Base-by-base conservation (phyloP, 2,888 invertebrate species). In the Crematogaster levior region DNA sequence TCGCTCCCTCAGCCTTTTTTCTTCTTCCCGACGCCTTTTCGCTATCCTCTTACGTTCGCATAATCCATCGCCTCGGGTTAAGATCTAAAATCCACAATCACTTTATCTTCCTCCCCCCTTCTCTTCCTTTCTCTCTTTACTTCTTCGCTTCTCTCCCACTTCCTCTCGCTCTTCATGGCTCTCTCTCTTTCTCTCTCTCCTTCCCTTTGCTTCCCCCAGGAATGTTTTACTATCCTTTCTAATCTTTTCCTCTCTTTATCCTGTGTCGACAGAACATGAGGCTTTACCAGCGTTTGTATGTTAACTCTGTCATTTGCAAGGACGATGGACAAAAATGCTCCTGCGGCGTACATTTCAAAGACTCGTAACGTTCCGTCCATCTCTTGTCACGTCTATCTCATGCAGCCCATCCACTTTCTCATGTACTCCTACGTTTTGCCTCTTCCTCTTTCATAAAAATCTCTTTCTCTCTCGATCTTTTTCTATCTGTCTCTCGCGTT, bases 41-140 rank as follows among this genome's bases (percentile, higher is more conserved):
- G 46, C 63, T 56, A 82, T 84, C 66, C 85, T 21, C 37, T 83
- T 79, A 72, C 70, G 81, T 79, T 1, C 81, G 82, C 81, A 83
- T 87, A 88, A 86, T 87, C 84, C 74, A 86, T 85, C 79, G 88
- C 85, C 80, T 53, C 48, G 27, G 81, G 89, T 81, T 84, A 80
- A 86, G 83, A 84, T 88, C 85, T 84, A 77, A 88, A 89, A 88
- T 89, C 83, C 81, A 60, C 48, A 43, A 48, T 40, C 53, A n/a
- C 21, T 24, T n/a, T 18, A 27, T 60, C 72, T 84, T 10, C 48
- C 12, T 10, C 12, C 15, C 4, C n/a, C 12, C 10, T 7, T 27
- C 72, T n/a, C n/a, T n/a, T n/a, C n/a, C 51, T 9, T 9, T 27
- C 30, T 43, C 56, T 24, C 46, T 56, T 58, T 10, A n/a, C 24